Evolutionary conservation across 2,888 invertebrate species (phyloP).

Genomic region (Flexamia atlantica): DNA sequence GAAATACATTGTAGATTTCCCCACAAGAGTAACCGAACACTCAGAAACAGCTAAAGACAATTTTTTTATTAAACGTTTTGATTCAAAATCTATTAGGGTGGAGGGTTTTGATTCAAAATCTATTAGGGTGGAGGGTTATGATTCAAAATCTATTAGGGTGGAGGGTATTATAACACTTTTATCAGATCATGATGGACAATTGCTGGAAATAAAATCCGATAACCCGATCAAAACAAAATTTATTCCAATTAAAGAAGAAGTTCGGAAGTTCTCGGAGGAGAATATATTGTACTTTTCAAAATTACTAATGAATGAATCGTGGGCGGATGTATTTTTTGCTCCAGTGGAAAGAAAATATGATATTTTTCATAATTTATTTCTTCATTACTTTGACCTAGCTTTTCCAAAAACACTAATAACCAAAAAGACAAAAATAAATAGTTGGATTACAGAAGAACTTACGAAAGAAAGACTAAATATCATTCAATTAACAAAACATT

Average conservation of each 20-base stretch:
- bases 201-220: not conserved
- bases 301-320: not conserved
- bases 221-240: not conserved
- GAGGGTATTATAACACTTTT: conserved; percentile 5
- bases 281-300: not conserved
- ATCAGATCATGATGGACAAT: conserved; percentile 45
- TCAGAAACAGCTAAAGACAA: conserved; percentile 41
- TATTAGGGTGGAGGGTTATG: not conserved
- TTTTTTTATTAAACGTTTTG: conserved; percentile 2
- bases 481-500: not conserved
- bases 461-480: not conserved
- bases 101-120: too few relatives aligned
- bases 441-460: not conserved
- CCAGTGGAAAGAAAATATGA: not conserved
- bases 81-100: not conserved
- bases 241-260: not conserved
- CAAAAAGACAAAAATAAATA: not conserved
- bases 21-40: conserved; percentile 42
- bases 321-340: not conserved
- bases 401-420: not conserved
- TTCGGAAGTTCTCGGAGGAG: not conserved
- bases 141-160: not conserved
- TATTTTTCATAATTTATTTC: not conserved
- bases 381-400: not conserved
- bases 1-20: conserved; percentile 7